Percentiles rank a stretch among this genome's conserved stretches.
Conservation (phyloP, 2,797 vertebrate species). For the Tadarida brasiliensis region DNA sequence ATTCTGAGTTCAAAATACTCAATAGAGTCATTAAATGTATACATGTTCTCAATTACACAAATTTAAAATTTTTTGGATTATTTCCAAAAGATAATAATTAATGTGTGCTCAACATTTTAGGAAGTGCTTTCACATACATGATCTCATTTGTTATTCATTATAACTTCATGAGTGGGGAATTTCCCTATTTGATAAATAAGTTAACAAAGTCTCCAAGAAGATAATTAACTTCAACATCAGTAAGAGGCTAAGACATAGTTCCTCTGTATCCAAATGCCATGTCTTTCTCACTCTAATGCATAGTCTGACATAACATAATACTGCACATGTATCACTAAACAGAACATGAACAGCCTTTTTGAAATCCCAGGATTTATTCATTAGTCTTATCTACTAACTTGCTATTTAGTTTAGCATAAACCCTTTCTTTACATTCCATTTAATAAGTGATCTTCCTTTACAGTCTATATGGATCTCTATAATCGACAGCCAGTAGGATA, state of each 20-base stretch:
- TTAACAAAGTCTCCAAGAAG: constrained; percentile 43
- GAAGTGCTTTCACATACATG: constrained; percentile 61
- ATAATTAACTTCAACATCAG: constrained; percentile 55
- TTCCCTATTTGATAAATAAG: constrained; percentile 66
- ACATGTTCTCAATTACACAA: constrained; percentile 37
- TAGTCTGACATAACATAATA: not conserved
- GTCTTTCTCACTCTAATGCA: constrained; percentile 5
- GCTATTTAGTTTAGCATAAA: not conserved
- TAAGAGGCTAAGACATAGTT: constrained; percentile 34
- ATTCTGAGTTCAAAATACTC: constrained; percentile 16
- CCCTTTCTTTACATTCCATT: not conserved
- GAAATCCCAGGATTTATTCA: not conserved
- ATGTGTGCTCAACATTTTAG: constrained; percentile 30
- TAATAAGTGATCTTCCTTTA: not conserved
- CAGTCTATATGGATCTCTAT: not conserved
- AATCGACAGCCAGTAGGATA: not conserved
- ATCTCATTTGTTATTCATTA: constrained; percentile 66
- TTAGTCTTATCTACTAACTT: not conserved
- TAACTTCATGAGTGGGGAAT: constrained; percentile 66
- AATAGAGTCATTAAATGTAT: not conserved
- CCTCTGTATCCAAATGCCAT: constrained; percentile 23
- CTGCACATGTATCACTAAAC: not conserved
- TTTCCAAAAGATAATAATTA: constrained; percentile 48
- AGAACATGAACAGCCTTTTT: not conserved
- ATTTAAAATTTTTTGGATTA: constrained; percentile 24